A percentile compares a stretch with the other conserved stretches of the same genome.
Conservation (phyloP, 2,888 invertebrate genomes). For the Ecliptopera silaceata region DNA sequence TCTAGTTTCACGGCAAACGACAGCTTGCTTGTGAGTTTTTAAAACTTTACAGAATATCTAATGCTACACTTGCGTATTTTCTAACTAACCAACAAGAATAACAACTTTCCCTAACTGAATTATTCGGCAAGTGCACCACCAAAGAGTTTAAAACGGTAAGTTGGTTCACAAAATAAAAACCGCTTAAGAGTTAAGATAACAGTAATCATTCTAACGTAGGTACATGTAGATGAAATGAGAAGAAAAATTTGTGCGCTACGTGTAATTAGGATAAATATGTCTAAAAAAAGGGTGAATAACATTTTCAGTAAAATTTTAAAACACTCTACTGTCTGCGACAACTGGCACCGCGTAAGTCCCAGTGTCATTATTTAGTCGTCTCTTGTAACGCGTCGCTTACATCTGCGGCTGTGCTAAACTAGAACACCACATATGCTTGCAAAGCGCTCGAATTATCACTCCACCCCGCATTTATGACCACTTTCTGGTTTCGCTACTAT, state of each 20-base stretch:
- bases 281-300: constrained; percentile 33
- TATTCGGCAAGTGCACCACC: too few species aligned
- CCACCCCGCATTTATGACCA: constrained; percentile 7
- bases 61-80: too few species aligned
- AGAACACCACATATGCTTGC: constrained; percentile 30
- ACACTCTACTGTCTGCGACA: constrained; percentile 43
- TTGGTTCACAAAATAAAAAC: too few species aligned
- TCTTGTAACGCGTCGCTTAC: constrained; percentile 51
- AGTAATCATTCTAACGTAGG: too few species aligned
- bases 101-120: too few species aligned
- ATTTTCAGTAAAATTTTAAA: constrained; percentile 39
- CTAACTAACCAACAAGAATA: too few species aligned
- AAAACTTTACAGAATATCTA: too few species aligned
- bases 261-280: constrained; percentile 23
- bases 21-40: too few species aligned
- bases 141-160: too few species aligned
- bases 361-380: constrained; percentile 57
- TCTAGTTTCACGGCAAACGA: too few species aligned
- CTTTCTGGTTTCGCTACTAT: constrained; percentile 15
- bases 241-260: constrained; percentile 16
- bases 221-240: too few species aligned
- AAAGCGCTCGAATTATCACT: constrained; percentile 26
- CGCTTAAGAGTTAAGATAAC: too few species aligned
- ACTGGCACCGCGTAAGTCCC: constrained; percentile 40
- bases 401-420: constrained; percentile 48